Conservation (phyloP, 2,113 vertebrate genomes). For the Irena cyanogastra region DNA sequence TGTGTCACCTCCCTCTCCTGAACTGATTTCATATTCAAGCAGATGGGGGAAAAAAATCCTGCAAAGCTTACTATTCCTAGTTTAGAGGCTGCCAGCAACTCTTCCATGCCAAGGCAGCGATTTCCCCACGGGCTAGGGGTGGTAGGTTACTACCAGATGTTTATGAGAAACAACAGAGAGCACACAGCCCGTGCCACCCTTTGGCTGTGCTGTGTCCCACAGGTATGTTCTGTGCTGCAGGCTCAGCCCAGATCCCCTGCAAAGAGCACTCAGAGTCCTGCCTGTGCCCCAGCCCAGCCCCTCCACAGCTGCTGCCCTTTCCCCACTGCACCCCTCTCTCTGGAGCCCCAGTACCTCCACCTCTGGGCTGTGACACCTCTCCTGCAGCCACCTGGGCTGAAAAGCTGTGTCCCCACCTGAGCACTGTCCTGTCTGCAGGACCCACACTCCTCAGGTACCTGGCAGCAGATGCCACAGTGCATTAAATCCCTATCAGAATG, state of each 20-base stretch:
- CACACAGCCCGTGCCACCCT: neutral
- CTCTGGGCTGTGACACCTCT: neutral
- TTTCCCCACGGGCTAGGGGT: neutral
- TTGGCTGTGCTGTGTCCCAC: fast-evolving
- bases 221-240: fast-evolving
- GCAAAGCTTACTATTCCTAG: neutral
- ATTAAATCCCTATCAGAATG: neutral
- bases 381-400: neutral
- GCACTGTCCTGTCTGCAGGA: neutral
- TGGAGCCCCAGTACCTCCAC: fast-evolving
- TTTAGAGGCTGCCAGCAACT: neutral
- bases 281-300: neutral
- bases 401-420: fast-evolving
- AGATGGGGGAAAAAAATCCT: neutral
- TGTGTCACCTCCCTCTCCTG: neutral
- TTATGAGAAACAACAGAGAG: neutral
- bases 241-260: neutral
- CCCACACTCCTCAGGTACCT: neutral
- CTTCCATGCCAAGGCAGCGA: neutral
- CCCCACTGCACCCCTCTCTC: neutral
- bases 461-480: neutral
- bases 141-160: neutral
- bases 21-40: neutral
- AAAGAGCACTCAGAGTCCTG: fast-evolving
- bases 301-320: neutral